A percentile compares a stretch with the other conserved stretches of the same genome.
Evolutionary conservation across 2,797 vertebrate genomes (phyloP).

Genomic region (Poecilia gillii): DNA sequence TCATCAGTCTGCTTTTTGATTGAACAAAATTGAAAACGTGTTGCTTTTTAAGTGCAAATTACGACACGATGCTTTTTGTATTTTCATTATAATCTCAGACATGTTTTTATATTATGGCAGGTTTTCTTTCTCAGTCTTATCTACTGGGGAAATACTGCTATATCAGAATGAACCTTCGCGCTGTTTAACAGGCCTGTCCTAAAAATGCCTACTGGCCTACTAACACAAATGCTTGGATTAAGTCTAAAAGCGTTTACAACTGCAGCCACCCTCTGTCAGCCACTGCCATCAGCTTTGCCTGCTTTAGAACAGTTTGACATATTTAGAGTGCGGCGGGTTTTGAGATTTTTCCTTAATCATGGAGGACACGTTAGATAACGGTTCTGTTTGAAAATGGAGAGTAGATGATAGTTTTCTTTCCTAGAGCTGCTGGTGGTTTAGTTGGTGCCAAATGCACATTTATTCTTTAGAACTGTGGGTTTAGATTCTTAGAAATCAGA

Average conservation of each 20-base stretch:
- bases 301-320: not conserved
- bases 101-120: not conserved
- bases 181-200: slow-evolving; percentile 17
- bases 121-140: not conserved
- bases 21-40: not conserved
- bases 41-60: not conserved
- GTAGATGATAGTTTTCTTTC: not conserved
- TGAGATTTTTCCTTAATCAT: not conserved
- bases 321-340: not conserved
- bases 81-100: not conserved
- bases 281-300: slow-evolving; percentile 1
- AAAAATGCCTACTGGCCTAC: slow-evolving; percentile 42
- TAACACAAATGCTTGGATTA: slow-evolving; percentile 68
- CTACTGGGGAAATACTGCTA: not conserved
- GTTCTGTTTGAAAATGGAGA: not conserved
- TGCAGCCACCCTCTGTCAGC: slow-evolving; percentile 16
- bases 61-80: not conserved
- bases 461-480: not conserved
- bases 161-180: slow-evolving; percentile 11
- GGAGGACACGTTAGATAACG: not conserved
- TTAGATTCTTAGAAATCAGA: not conserved
- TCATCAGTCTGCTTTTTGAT: not conserved
- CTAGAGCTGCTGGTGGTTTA: not conserved
- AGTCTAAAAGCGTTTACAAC: slow-evolving; percentile 42
- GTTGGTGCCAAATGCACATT: not conserved